Evolutionary conservation across 2,888 invertebrate genomes (phyloP).

Genomic region (Invenusta paracnida): DNA sequence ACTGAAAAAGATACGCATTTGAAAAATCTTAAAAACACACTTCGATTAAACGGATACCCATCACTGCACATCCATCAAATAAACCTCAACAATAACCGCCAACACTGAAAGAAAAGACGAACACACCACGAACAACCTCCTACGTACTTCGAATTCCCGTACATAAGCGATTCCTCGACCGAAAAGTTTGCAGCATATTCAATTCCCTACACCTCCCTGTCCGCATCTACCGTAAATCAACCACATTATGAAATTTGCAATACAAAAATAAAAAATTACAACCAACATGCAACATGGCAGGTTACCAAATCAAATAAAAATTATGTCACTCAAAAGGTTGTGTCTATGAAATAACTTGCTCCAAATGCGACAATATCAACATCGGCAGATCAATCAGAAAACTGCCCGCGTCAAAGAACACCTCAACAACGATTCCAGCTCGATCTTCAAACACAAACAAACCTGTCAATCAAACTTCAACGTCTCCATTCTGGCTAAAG

Average conservation of each 20-base stretch:
- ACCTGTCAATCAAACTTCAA: too few relatives aligned
- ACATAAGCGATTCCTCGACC: not conserved
- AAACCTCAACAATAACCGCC: not conserved
- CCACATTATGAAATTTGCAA: not conserved
- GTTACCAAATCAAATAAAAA: too few relatives aligned
- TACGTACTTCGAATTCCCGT: not conserved
- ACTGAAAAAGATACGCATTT: not conserved
- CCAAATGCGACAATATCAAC: too few relatives aligned
- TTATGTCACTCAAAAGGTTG: too few relatives aligned
- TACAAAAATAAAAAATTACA: too few relatives aligned
- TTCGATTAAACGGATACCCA: not conserved
- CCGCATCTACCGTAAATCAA: not conserved
- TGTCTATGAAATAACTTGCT: too few relatives aligned
- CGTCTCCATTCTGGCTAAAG: too few relatives aligned
- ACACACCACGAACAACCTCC: not conserved
- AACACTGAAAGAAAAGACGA: not conserved
- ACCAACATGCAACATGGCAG: too few relatives aligned
- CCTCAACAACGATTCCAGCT: too few relatives aligned
- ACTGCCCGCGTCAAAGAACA: too few relatives aligned
- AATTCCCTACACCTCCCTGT: not conserved
- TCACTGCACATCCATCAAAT: not conserved
- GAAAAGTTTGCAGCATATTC: not conserved
- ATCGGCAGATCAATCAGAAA: too few relatives aligned
- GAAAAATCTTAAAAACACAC: not conserved
- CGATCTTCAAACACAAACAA: too few relatives aligned